phyloP scores from a whole-genome alignment of 1,140 invertebrate species.

The Heliconius congener region DNA sequence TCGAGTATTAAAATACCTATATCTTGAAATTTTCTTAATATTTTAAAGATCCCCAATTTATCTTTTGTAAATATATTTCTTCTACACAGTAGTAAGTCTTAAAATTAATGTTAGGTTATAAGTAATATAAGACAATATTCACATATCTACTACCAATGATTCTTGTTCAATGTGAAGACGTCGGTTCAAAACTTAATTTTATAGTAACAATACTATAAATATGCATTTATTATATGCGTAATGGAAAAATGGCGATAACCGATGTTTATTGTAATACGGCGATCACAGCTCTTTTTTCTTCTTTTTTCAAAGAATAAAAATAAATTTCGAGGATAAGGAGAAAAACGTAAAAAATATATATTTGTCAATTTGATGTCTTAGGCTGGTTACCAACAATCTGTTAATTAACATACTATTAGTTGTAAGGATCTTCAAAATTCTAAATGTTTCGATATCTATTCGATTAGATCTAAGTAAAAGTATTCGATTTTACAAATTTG shows the following conservation, averaged over 20 bases:
- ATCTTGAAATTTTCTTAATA: background rate
- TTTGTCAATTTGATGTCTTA: background rate
- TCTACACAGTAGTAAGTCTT: background rate
- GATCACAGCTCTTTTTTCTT: background rate
- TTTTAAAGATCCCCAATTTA: background rate
- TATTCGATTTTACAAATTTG: background rate
- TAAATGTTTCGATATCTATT: background rate
- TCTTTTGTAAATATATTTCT: conserved; percentile 7
- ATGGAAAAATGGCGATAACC: background rate
- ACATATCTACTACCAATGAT: background rate
- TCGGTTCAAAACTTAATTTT: background rate
- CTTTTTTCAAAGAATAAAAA: background rate
- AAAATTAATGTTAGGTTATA: background rate
- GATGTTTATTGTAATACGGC: no score
- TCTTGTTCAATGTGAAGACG: background rate
- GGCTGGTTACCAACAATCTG: background rate
- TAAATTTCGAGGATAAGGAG: no score
- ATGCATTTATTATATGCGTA: background rate
- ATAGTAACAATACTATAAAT: background rate
- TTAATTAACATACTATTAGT: background rate
- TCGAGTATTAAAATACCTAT: background rate
- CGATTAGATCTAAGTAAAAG: background rate
- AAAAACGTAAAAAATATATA: background rate
- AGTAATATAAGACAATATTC: background rate
- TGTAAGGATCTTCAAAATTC: background rate